A percentile compares a stretch with the other conserved stretches of the same genome.
These are phyloP conservation scores for Vannuccia rotundouncinata DNA, from an alignment of 2,888 invertebrate genomes.

Conservation along the genomic window DNA sequence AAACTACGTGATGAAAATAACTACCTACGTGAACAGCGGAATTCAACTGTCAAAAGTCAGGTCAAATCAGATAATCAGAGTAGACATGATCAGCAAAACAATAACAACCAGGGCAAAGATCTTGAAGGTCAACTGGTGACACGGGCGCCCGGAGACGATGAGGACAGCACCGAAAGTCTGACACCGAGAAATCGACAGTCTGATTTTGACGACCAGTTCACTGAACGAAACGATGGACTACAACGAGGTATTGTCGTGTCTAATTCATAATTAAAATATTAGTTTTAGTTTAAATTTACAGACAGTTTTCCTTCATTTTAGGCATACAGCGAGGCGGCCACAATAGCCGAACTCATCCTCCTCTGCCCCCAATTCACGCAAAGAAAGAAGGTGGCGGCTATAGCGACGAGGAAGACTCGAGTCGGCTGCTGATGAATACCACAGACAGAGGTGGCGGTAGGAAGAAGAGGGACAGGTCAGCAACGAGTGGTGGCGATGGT, in stretches of 20 bases:
- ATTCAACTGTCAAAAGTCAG: slow-evolving; percentile 41
- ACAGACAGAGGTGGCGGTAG: not conserved
- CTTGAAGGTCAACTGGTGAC: not conserved
- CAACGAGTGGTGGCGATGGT: not conserved
- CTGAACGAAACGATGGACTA: not conserved
- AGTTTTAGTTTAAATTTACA: not conserved
- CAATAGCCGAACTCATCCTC: slow-evolving; percentile 33
- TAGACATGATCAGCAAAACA: not conserved
- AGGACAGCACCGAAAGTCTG: not conserved
- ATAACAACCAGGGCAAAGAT: too few relatives aligned
- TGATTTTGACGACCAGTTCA: not conserved
- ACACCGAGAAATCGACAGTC: not conserved
- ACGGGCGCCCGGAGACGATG: not conserved
- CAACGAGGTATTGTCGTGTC: too few relatives aligned
- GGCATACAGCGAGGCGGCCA: not conserved
- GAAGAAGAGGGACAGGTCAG: too few relatives aligned
- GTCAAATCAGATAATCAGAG: not conserved
- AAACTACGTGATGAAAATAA: slow-evolving; percentile 79
- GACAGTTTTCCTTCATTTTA: not conserved
- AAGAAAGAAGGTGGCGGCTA: not conserved
- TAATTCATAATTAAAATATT: too few relatives aligned
- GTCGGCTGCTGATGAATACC: not conserved
- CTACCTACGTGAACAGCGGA: slow-evolving; percentile 65
- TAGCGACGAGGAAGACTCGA: not conserved
- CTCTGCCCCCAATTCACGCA: not conserved